Base-by-base conservation (phyloP, 2,797 vertebrate species). In the Remorina albescens region DNA sequence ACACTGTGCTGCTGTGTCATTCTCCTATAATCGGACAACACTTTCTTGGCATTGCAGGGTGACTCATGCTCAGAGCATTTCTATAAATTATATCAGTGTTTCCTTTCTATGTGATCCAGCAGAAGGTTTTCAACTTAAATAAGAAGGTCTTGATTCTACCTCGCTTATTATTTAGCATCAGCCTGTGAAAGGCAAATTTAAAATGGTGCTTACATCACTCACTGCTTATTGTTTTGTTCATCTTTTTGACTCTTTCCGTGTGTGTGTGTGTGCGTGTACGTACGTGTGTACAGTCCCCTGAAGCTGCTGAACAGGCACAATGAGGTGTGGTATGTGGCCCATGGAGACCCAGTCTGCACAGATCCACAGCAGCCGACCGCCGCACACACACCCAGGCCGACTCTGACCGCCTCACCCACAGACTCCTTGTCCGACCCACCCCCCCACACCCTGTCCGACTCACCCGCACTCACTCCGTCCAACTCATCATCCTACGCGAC, bases 231-330 rank as follows among this genome's bases (percentile, higher is more conserved):
- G 1, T 23, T 2, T 46, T 75, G 25, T 28, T 54, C 2, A 6
- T 68, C 28, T 60, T 6, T 61, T 4, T 68, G 37, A 2, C 30
- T 71, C 23, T 41, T 34, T 53, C 12, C 12, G 9, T 30, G 28
- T 62, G 54, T 73, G 41, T 74, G 8, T 64, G 54, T 73, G 60
- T 67, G 39, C 71, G 16, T 78, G 30, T 71, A n/a, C n/a, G 41
- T 82, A 12, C 61, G 57, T 72, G 44, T 47, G 28, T 74, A 21
- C 47, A 93, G 92, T 73, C 95, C 95, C 30, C 72, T 94, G 78
- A 96, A 94, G 91, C 83, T 95, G 61, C 2, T 94, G 74, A 92
- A 94, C 89, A 91, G 94, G 56, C 95, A 95, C 86, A 96, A 95
- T 32, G 95, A 96, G 87, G 92, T 96, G 57, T 96, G 95, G 95